Evolutionary conservation across 2,797 vertebrate species (phyloP), one percentile per base, ranked within the genome.

Genomic region (Malurus leucopterus): DNA sequence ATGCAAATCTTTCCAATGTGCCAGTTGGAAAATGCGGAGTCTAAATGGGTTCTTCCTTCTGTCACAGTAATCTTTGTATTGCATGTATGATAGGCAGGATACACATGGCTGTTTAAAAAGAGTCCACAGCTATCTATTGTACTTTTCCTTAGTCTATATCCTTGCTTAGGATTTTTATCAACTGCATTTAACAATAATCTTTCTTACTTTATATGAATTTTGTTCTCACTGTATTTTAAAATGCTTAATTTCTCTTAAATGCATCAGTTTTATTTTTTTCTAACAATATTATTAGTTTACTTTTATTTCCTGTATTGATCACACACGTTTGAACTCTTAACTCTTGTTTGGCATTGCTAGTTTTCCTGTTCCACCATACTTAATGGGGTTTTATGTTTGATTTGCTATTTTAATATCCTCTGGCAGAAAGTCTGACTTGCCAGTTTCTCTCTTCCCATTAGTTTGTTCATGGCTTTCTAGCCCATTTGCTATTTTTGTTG

Each of bases 81-180:
- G 23, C 0, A 0, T 26, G 9, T 49, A 15, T 21, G 54, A n/a
- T 16, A 64, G n/a, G 23, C 30, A 68, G 58, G 18, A 55, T 29
- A 62, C 26, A 12, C 0, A 0, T 3, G 1, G 30, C 24, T 62
- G 11, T 15, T 73, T 24, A 19, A 18, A 84, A 20, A 17, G 32
- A 40, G 5, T 32, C 54, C 41, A 70, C 27, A 32, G 1, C 4
- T 34, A 46, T 57, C 46, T 67, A 30, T 38, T 70, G n/a, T 51
- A 6, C 18, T 79, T 70, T 67, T 76, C 13, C 40, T 36, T 54
- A 47, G 32, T 62, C 15, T 47, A 0, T 24, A 30, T 80, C 49
- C 30, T 22, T 88, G 32, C 46, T 88, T 17, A 63, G 49, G 40
- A 38, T 80, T 88, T 88, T 64, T 59, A 53, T 67, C 26, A 64